Evolutionary conservation across 2,113 vertebrate genomes (phyloP).

Genomic region (Catagonus wagneri): DNA sequence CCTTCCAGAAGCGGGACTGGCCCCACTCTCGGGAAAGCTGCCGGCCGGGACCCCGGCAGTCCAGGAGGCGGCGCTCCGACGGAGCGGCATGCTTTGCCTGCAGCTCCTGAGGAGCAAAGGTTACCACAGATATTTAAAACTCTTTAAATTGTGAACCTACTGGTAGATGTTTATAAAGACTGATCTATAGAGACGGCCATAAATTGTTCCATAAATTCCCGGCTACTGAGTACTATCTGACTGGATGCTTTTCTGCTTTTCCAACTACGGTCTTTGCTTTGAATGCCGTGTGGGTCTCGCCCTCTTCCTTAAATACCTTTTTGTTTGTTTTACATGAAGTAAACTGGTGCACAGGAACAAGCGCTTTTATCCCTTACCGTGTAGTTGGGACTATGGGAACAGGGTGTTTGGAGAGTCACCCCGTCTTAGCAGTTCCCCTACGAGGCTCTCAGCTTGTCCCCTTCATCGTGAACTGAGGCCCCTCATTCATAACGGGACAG

Average conservation of each 20-base stretch:
- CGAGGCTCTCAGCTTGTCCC: neutral
- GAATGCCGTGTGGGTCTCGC: neutral
- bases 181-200: slow-evolving; percentile 71
- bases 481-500: neutral
- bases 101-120: slow-evolving; percentile 77
- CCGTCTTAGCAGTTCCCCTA: too few species aligned
- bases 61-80: slow-evolving; percentile 36
- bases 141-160: slow-evolving; percentile 81
- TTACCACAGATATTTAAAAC: slow-evolving; percentile 74
- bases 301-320: neutral
- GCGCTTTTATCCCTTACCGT: neutral
- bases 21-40: neutral
- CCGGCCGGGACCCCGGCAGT: neutral
- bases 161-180: slow-evolving; percentile 84
- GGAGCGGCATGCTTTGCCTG: slow-evolving; percentile 79
- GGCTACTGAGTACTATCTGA: neutral
- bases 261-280: neutral
- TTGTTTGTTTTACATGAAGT: slow-evolving; percentile 3
- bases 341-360: neutral
- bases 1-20: neutral
- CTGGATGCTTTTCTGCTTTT: neutral
- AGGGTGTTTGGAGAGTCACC: neutral
- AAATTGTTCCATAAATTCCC: neutral
- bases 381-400: neutral
- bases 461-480: neutral